These are phyloP conservation scores for Melanitta fusca DNA, from an alignment of 2,797 vertebrate genomes.

Conservation along the genomic window DNA sequence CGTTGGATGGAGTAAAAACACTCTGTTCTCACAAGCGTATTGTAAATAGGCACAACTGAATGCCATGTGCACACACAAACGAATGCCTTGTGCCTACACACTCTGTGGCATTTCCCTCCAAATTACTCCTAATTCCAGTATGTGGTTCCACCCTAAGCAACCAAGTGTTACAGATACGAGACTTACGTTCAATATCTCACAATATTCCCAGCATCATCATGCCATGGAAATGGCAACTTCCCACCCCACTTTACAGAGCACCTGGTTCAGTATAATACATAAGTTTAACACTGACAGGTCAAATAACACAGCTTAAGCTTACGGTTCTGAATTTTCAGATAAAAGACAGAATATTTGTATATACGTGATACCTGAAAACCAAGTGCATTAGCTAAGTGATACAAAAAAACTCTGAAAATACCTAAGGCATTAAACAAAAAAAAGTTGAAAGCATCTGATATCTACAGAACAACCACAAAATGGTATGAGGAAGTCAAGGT, in stretches of 20 bases:
- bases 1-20: not conserved
- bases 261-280: not conserved
- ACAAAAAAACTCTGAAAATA: not conserved
- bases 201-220: not conserved
- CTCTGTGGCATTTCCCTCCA: not conserved
- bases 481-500: fast-evolving
- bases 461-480: not conserved
- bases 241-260: not conserved
- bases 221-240: not conserved
- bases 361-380: too few relatives aligned
- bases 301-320: not conserved
- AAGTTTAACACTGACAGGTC: not conserved
- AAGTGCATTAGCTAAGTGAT: too few relatives aligned
- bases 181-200: not conserved
- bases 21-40: not conserved
- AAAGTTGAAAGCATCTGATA: not conserved
- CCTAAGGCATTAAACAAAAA: not conserved
- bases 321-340: not conserved
- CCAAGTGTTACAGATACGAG: not conserved
- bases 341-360: not conserved
- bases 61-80: not conserved
- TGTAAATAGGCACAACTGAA: fast-evolving
- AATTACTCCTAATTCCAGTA: not conserved
- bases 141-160: not conserved
- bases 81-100: not conserved